These are phyloP conservation scores for Oasisia sp. DNA, from an alignment of 2,888 invertebrate species.

Conservation along the genomic window DNA sequence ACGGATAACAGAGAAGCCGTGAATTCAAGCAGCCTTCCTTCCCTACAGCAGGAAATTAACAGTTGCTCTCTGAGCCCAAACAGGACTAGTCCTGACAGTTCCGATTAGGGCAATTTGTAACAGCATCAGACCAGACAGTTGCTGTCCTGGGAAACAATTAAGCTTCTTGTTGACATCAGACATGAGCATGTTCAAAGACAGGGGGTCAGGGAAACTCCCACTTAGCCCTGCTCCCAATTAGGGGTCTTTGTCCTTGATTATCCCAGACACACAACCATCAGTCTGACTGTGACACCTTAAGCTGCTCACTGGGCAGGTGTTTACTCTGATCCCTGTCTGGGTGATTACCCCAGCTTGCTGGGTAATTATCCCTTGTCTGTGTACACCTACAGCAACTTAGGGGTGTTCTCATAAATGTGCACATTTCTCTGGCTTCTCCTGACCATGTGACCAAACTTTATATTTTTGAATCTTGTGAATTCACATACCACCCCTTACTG, in stretches of 20 bases:
- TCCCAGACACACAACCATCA: not conserved
- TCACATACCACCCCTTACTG: not conserved
- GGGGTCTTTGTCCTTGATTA: not conserved
- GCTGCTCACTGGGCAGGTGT: not conserved
- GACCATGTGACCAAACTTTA: too few relatives aligned
- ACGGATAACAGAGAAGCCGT: too few relatives aligned
- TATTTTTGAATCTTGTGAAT: too few relatives aligned
- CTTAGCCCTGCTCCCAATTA: not conserved
- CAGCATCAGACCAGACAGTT: not conserved
- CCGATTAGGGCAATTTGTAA: slow-evolving; percentile 12
- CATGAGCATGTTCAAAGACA: not conserved
- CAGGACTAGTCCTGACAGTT: not conserved
- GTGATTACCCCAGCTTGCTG: not conserved
- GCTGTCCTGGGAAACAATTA: not conserved
- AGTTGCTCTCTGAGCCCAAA: not conserved
- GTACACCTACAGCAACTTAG: too few relatives aligned
- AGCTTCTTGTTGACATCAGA: not conserved
- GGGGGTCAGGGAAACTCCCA: not conserved
- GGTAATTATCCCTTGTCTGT: not conserved
- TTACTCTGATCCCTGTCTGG: not conserved
- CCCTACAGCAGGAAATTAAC: not conserved
- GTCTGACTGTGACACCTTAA: not conserved
- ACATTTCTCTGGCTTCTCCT: too few relatives aligned
- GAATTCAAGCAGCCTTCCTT: not conserved
- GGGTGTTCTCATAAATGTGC: too few relatives aligned